Evolutionary conservation across 2,797 vertebrate genomes (phyloP).

Genomic region (Lepus townsendii): DNA sequence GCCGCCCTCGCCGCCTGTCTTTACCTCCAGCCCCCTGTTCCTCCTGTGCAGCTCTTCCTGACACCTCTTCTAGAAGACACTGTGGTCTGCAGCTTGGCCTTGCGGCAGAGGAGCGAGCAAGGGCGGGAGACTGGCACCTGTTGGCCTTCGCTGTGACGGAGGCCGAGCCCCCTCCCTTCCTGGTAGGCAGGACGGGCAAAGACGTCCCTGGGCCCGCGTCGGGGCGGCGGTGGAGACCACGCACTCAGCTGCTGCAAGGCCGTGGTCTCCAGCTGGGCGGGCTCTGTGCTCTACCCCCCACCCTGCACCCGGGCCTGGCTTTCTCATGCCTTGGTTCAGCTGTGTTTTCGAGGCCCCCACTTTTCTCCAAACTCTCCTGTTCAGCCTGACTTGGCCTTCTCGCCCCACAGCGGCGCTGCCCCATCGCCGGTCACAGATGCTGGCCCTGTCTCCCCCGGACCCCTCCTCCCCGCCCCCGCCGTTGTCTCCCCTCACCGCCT

Average conservation of each 20-base stretch:
- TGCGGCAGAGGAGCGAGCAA: neutral
- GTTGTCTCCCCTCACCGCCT: neutral
- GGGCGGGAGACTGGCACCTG: neutral
- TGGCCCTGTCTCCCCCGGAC: neutral
- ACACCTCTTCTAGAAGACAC: slow-evolving; percentile 38
- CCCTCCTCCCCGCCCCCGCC: too few species aligned
- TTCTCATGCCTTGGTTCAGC: neutral
- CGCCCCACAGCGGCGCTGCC: neutral
- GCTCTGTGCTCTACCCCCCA: too few species aligned
- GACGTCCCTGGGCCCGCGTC: neutral
- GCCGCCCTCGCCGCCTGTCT: slow-evolving; percentile 58
- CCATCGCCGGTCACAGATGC: too few species aligned
- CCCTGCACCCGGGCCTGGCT: neutral
- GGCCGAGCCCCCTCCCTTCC: neutral
- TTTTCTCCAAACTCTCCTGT: neutral
- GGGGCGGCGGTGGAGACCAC: neutral
- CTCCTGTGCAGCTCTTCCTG: neutral
- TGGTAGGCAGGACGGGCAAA: too few species aligned
- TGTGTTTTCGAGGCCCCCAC: neutral
- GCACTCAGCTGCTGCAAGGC: neutral
- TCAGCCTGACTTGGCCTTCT: neutral
- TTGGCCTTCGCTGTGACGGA: neutral
- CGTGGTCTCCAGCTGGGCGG: neutral
- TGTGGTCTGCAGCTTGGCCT: neutral
- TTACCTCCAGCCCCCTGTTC: slow-evolving; percentile 62